Conservation (phyloP, 2,888 invertebrate genomes). For the Ophioninae sp. region DNA sequence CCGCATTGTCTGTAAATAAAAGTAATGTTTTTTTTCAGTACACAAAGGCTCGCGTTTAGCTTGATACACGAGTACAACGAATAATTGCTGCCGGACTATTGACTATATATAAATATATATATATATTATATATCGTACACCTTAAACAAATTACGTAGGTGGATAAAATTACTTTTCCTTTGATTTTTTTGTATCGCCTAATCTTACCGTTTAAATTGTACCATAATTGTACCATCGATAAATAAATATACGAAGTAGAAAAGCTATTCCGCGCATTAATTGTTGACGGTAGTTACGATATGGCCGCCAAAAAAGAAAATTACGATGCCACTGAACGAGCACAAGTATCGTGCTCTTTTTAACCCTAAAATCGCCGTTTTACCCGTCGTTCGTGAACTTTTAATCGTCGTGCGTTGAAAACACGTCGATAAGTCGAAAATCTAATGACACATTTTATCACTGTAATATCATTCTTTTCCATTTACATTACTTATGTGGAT, state of each 20-base stretch:
- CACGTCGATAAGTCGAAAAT: not conserved
- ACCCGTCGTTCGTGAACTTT: not conserved
- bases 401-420: not conserved
- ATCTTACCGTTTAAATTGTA: slow-evolving; percentile 51
- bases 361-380: not conserved
- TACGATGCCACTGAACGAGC: not conserved
- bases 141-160: slow-evolving; percentile 48
- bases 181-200: slow-evolving; percentile 34
- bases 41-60: slow-evolving; percentile 12
- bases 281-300: not conserved
- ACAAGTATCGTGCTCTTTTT: not conserved
- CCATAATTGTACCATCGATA: slow-evolving; percentile 42
- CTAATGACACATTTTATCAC: not conserved
- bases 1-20: slow-evolving; percentile 28
- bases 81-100: slow-evolving; percentile 50
- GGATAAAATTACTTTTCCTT: slow-evolving; percentile 9
- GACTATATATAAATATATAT: slow-evolving; percentile 41
- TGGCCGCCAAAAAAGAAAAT: not conserved
- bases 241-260: slow-evolving; percentile 53
- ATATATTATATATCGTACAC: slow-evolving; percentile 1
- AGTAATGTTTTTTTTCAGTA: slow-evolving; percentile 24
- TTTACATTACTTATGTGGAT: not conserved
- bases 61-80: slow-evolving; percentile 42
- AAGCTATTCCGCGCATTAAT: not conserved
- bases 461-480: not conserved